Evolutionary conservation across 2,797 vertebrate species (phyloP).

Genomic region (Anabacerthia variegaticeps): DNA sequence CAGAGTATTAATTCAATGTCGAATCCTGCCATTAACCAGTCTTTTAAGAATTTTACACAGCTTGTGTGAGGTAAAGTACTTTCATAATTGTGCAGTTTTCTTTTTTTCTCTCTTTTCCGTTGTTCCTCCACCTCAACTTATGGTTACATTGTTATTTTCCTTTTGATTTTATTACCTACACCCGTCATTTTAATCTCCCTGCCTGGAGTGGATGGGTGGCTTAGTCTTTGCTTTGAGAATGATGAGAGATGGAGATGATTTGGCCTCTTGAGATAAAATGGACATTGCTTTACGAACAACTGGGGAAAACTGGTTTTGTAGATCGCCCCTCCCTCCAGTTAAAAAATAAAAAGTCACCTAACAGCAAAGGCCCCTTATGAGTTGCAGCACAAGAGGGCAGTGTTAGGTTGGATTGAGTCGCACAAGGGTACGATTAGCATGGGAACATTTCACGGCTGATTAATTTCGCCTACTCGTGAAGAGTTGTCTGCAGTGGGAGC

Average conservation of each 20-base stretch:
- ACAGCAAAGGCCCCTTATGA: constrained; percentile 45
- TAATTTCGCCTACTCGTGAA: not conserved
- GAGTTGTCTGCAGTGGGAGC: not conserved
- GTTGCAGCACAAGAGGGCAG: constrained; percentile 80
- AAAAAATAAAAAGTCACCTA: not conserved
- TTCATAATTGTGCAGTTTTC: not conserved
- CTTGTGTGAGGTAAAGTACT: not conserved
- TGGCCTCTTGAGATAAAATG: not conserved
- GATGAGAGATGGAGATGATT: not conserved
- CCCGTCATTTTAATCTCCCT: not conserved
- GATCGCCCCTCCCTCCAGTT: not conserved
- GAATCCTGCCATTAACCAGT: not conserved
- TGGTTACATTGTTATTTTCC: not conserved
- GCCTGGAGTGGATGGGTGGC: not conserved
- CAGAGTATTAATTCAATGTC: not conserved
- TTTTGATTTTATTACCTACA: not conserved
- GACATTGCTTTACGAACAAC: not conserved
- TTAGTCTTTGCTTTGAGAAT: not conserved
- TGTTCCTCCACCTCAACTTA: not conserved
- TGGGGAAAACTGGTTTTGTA: not conserved
- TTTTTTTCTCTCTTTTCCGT: not conserved
- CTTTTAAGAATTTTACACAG: not conserved
- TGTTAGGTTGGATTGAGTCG: constrained; percentile 74
- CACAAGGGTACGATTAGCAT: constrained; percentile 23
- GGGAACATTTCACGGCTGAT: not conserved